Evolutionary conservation across 2,113 vertebrate genomes (phyloP), one percentile per base, ranked within the genome.

Genomic region (Spea bombifrons): DNA sequence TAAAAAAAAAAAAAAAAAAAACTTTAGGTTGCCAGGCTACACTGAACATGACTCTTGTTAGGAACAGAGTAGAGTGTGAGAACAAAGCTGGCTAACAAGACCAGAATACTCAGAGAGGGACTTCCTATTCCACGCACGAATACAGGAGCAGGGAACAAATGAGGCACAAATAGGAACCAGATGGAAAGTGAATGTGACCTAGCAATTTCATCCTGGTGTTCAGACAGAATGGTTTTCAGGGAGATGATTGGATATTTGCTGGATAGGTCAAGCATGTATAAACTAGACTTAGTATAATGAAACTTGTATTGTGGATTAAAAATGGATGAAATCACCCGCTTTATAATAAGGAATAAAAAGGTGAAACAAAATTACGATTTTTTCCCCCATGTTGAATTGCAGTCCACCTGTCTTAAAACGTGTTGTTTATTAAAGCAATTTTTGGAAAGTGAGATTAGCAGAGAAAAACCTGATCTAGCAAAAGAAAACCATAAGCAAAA

Each of bases 181-280:
- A 72, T 73, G 5, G 7, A 9, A 59, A 5, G 3, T 9, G 53
- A 73, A 73, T 48, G 44, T 63, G 57, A 61, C 13, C 13, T 61
- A 44, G 46, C n/a, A 47, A 5, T 73, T 15, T 73, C 12, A 63
- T 15, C 30, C 17, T 15, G 3, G 57, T 48, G 52, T 59, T 59
- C 55, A 59, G n/a, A 7, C 15, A 61, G 4, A 8, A 46, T 57
- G 43, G 16, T 46, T 59, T 13, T 44, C 15, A 30, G 8, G 7
- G n/a, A 47, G n/a, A 55, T 73, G 50, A 45, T 59, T 46, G 55
- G 5, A 55, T 45, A 59, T 13, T 43, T 47, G 57, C 44, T 61
- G 15, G 9, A 63, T 73, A 73, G 55, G 55, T 63, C 71, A 73
- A 73, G 71, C 57, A 73, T 73, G 15, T 16, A 73, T 45, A 6